Base-by-base conservation (phyloP, 53 echinoderm and acorn worm species). In the Antedon mediterranea region DNA sequence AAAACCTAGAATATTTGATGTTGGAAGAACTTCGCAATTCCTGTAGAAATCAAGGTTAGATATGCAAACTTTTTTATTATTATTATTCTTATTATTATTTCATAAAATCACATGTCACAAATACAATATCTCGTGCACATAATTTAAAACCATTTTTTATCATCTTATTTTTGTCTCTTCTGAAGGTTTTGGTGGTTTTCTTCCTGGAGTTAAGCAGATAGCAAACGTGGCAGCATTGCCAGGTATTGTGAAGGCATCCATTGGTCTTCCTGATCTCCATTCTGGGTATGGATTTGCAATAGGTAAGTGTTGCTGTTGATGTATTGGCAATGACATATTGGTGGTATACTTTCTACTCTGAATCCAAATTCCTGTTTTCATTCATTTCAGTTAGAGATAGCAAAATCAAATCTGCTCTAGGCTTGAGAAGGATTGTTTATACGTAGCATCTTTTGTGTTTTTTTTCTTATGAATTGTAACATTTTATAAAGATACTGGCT, bases 251-350 rank as follows among this genome's bases (percentile, higher is more conserved):
- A 89, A 92, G 0, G 85, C 85, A 76, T 97, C 97, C 3, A 82
- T 97, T 27, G 97, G 97, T 0, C 86, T 92, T 42, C 97, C 97
- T 27, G 92, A 92, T 74, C 76, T 97, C 34, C 92, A 97, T 73
- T 87, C 95, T 14, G 97, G 97, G 33, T 97, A 97, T 80, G 97
- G 97, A 37, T 97, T 97, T 88, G 97, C 97, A 20, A 97, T 97
- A 73, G 97, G 97, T 97, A 82, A 87, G 85, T 87, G 37, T n/a
- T n/a, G n/a, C n/a, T n/a, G n/a, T n/a, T n/a, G n/a, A n/a, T n/a
- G n/a, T n/a, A n/a, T n/a, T n/a, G n/a, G n/a, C n/a, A n/a, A n/a
- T n/a, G n/a, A n/a, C n/a, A n/a, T n/a, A n/a, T n/a, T n/a, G n/a
- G n/a, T n/a, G n/a, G n/a, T n/a, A n/a, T 23, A 44, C 57, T 44